Base-by-base conservation (phyloP, 2,797 vertebrate species). In the Paedocypris micromegethes region DNA sequence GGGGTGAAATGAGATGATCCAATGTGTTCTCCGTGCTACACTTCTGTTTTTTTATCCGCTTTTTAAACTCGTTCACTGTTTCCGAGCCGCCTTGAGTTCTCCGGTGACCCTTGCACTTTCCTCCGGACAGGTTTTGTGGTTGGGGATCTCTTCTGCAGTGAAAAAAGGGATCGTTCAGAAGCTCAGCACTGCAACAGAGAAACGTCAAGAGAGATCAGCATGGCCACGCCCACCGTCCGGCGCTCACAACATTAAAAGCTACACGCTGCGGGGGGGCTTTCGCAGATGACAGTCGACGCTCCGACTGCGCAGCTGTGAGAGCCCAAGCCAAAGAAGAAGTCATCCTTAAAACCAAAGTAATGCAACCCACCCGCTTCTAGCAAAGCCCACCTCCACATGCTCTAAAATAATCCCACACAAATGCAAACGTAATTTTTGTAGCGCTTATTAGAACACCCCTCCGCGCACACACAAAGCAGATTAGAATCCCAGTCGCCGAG, bases 131-230 rank as follows among this genome's bases (percentile, higher is more conserved):
- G 77, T 75, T 72, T 80, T 68, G 50, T 65, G 58, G 76, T 75
- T 58, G 69, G 66, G 74, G 72, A 70, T 68, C 66, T 74, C 75
- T 77, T 81, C 82, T 82, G 80, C 69, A 73, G 72, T 59, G 80
- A 72, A 68, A 81, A 78, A 74, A 58, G 61, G 61, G 71, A 61
- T 64, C 70, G 55, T 56, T 88, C 87, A 90, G 86, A 91, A 91
- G 88, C 89, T 91, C 82, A 91, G 84, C 86, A 91, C 89, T 90
- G 84, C 67, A 62, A 60, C 9, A 64, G 73, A 45, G 43, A 72
- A 61, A 69, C 1, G 46, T 8, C 54, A 6, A 64, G 9, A 59
- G 7, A 68, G 41, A 72, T 69, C 40, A 72, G 47, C 50, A 63
- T 44, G 3, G 6, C 7, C 4, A n/a, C 8, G 55, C 53, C 62